A percentile compares a stretch with the other conserved stretches of the same genome.
phyloP scores from a whole-genome alignment of 1,140 invertebrate genomes.

The Drosophila elegans region DNA sequence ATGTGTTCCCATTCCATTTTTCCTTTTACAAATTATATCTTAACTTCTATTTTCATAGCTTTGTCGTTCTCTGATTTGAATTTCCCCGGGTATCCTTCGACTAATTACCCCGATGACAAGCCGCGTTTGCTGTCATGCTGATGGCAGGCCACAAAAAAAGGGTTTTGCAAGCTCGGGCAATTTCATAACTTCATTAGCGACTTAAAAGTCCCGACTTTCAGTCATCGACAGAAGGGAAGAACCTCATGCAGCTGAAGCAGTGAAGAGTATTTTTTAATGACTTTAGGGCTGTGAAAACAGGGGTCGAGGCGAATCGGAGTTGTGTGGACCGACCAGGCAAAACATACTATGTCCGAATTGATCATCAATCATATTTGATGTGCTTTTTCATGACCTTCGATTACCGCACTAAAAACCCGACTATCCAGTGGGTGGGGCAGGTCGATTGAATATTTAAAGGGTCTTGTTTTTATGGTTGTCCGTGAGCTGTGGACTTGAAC shows the following conservation, averaged over 20 bases:
- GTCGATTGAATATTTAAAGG: constrained; percentile 70
- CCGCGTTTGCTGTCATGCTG: constrained; percentile 21
- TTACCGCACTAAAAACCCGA: constrained; percentile 51
- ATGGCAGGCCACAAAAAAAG: constrained; percentile 33
- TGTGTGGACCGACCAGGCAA: background rate
- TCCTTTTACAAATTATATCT: too few species aligned
- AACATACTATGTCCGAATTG: constrained; percentile 3
- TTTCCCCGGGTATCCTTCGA: constrained; percentile 2
- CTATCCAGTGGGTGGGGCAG: background rate
- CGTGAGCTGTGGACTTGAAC: constrained; percentile 36
- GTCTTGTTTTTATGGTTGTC: constrained; percentile 53
- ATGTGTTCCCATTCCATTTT: too few species aligned
- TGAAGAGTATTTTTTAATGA: constrained; percentile 28
- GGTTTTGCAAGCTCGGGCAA: constrained; percentile 5
- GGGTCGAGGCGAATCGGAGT: background rate
- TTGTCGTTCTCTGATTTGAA: constrained; percentile 21
- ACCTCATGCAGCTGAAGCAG: constrained; percentile 5
- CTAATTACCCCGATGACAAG: constrained; percentile 55
- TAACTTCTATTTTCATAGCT: background rate
- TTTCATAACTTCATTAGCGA: constrained; percentile 47
- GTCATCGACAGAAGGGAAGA: background rate
- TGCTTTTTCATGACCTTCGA: constrained; percentile 38
- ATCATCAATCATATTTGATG: constrained; percentile 73
- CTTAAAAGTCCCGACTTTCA: background rate
- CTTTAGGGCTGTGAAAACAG: constrained; percentile 5